Evolutionary conservation across 1,140 invertebrate species (phyloP), one percentile per base, ranked within the genome.

Genomic region (Drosophila dunni): DNA sequence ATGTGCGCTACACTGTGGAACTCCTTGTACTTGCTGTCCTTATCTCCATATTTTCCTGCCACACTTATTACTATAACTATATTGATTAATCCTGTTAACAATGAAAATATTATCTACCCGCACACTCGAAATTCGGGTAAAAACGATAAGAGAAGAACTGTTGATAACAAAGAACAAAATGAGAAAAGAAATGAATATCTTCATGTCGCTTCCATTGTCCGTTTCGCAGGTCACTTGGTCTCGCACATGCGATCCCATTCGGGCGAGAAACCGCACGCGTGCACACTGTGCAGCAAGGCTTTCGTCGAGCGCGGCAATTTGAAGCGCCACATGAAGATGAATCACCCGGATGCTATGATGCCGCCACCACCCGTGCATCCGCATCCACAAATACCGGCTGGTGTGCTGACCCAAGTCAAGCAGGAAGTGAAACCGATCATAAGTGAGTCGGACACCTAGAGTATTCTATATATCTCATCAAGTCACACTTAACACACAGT

Each of bases 161-260:
- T 51, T 36, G 68, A 44, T 36, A 65, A 34, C 9, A 46, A 34
- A 13, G 1, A 20, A 20, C 17, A 20, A 15, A 20, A 46, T 8
- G 45, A 48, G 45, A 48, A 38, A 38, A 9, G 36, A 38, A 38
- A 10, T 9, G 10, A 38, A 63, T 63, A 81, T 83, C 78, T 79
- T 89, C 56, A 78, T 91, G 76, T 79, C 76, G 71, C 79, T 88
- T 88, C 84, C 84, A 83, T 88, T 88, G 83, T 88, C 79, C 84
- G 79, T 83, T 88, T 79, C 83, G 34, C 78, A 94, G 94, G 93
- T 44, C 98, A 99, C 93, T 94, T 99, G 63, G 96, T 97, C 60
- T 96, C 96, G 1, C 98, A 99, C 91, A 94, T 97, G 78, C 94
- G 97, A 61, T 97, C 97, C 24, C 98, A 99, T 92, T 96, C 96